Evolutionary conservation across 1,140 invertebrate species (phyloP), one percentile per base, ranked within the genome.

Genomic region (Spodoptera frugiperda): DNA sequence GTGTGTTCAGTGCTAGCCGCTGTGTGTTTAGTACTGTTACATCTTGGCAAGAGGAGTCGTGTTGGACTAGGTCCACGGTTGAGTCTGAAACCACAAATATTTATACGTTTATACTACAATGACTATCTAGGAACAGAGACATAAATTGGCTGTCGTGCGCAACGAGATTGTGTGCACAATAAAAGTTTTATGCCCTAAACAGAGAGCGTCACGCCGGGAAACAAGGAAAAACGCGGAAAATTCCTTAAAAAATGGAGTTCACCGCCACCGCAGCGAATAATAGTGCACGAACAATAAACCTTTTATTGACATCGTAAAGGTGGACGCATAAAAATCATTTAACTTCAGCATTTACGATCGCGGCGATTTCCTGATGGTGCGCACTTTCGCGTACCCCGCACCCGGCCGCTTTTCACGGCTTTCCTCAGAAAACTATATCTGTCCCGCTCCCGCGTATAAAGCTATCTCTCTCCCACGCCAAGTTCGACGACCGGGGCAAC

Each of bases 401-500:
- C 71, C 71, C 71, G 44, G 12, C 39, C 80, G 83, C 83, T 93
- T 90, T 92, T 89, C 86, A 78, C 87, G 87, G 80, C 85, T 84
- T 84, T 87, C 86, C 87, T 85, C 84, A 89, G 87, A 86, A 83
- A 89, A 86, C 76, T 87, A 81, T 80, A 83, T 44, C 77, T 70
- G 73, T 92, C 90, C 79, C 86, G 78, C 68, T 91, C 84, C n/a
- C 48, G 17, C 72, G 67, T 86, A 85, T 82, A 57, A 80, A 79
- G 70, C 70, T 59, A 78, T 89, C 88, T 77, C 81, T 17, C 57
- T 87, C 82, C 76, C 81, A 17, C 78, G 76, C 82, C 79, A 82
- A 86, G 90, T 89, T 93, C 87, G 88, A 85, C 87, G 91, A 92
- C 91, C 91, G 90, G 89, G 88, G 84, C 89, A 86, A 85, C 85